Percentiles rank a stretch among this genome's conserved stretches.
Evolutionary conservation across 2,888 invertebrate genomes (phyloP).

Genomic region (Villa cingulata): DNA sequence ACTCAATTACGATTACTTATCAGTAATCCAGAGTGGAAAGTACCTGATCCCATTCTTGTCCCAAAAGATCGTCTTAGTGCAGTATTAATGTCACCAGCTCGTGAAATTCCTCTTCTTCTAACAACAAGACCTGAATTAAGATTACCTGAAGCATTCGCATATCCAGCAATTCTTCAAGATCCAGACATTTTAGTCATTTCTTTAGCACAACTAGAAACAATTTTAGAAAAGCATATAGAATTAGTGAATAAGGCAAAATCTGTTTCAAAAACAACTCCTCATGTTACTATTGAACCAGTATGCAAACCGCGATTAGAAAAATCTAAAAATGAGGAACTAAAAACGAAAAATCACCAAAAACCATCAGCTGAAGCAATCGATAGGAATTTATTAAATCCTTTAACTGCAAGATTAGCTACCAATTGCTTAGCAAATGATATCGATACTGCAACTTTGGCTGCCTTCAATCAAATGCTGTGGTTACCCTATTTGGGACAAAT

Average conservation of each 20-base stretch:
- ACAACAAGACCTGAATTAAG: constrained; percentile 58
- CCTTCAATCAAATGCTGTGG: constrained; percentile 62
- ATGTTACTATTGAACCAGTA: constrained; percentile 17
- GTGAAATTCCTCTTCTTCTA: constrained; percentile 62
- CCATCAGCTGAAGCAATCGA: constrained; percentile 10
- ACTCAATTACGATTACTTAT: constrained; percentile 58
- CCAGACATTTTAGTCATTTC: constrained; percentile 68
- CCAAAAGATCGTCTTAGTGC: constrained; percentile 61
- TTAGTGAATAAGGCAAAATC: constrained; percentile 12
- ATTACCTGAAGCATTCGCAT: constrained; percentile 58
- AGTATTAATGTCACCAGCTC: constrained; percentile 56
- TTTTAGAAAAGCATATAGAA: constrained; percentile 42
- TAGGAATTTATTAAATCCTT: constrained; percentile 8
- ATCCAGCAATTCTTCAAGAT: constrained; percentile 57
- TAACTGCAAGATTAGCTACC: constrained; percentile 16
- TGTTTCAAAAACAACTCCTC: constrained; percentile 14
- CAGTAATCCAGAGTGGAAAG: constrained; percentile 49
- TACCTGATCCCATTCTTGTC: constrained; percentile 69
- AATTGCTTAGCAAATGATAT: constrained; percentile 44
- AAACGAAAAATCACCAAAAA: constrained; percentile 13
- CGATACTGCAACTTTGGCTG: constrained; percentile 54
- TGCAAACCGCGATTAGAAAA: constrained; percentile 10
- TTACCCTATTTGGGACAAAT: constrained; percentile 45
- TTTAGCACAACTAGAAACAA: constrained; percentile 54
- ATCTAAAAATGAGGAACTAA: constrained; percentile 20